A percentile compares a stretch with the other conserved stretches of the same genome.
phyloP scores from a whole-genome alignment of 2,797 vertebrate genomes.

The Myotis pilosus region DNA sequence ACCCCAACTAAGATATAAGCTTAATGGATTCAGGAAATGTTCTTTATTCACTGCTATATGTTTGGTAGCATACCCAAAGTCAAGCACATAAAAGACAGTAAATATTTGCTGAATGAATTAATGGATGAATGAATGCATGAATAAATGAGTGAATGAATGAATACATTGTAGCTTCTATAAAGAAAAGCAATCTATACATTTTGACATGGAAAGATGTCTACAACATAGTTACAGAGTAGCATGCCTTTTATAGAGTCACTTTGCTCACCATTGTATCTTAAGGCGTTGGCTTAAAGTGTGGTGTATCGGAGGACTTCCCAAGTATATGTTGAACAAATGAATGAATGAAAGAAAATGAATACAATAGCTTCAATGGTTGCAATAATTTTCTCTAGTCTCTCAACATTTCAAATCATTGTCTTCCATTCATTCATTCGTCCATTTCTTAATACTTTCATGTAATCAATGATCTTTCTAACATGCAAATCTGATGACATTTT shows the following conservation, averaged over 20 bases:
- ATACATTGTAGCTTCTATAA: not conserved
- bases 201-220: not conserved
- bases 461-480: not conserved
- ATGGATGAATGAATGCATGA: not conserved
- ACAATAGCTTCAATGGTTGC: not conserved
- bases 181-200: not conserved
- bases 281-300: not conserved
- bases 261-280: not conserved
- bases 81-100: not conserved
- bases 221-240: not conserved
- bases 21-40: not conserved
- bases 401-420: not conserved
- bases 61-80: not conserved
- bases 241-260: not conserved
- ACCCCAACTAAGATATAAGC: not conserved
- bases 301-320: not conserved
- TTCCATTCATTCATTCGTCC: not conserved
- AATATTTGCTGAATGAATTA: not conserved
- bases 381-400: not conserved
- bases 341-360: not conserved
- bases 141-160: not conserved
- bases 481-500: not conserved
- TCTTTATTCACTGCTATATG: not conserved
- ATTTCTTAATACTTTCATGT: not conserved
- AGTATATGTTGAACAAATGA: not conserved